Evolutionary conservation across 2,113 vertebrate species (phyloP), one percentile per base, ranked within the genome.

Genomic region (Sterna hirundo): DNA sequence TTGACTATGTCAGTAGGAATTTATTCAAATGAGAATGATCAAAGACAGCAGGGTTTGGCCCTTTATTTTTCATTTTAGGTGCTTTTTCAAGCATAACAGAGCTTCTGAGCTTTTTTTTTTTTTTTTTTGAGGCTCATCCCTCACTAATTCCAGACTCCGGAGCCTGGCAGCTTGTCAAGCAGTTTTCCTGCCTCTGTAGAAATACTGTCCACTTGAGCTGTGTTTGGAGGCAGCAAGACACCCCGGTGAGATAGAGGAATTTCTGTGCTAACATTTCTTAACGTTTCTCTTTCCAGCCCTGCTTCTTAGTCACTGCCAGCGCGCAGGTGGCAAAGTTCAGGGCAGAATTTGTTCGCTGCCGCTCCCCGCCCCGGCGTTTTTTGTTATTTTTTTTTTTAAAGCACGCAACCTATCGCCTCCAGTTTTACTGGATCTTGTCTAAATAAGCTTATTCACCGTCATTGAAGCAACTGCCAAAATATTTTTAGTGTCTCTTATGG

Each of bases 71-170:
- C 64, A 88, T 96, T 96, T 96, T 93, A 90, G 87, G 68, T 97
- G 87, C 71, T 95, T 96, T 96, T 97, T 96, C 91, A 96, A 97
- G 91, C 94, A 97, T 94, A 93, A 93, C 87, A 94, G 93, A 75
- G 92, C 91, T 95, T 89, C 94, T 97, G 95, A 95, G 85, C 74
- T 42, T 65, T 61, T 61, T 61, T 61, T 61, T 36, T 36, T 61
- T 36, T 17, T 25, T 38, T 62, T 87, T 80, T 86, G 95, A 94
- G 87, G 81, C 91, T 96, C 96, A 94, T 97, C 95, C 95, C 89
- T 94, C 95, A 95, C 82, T 91, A 64, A 70, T 94, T 94, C 89
- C 84, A 94, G 91, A 86, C 91, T 90, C 6, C 6, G 0, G 89
- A 91, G 79, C 78, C 89, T 97, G 95, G 93, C 95, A 87, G 87